phyloP scores from a whole-genome alignment of 2,113 vertebrate species.

The Solenodon paradoxus region DNA sequence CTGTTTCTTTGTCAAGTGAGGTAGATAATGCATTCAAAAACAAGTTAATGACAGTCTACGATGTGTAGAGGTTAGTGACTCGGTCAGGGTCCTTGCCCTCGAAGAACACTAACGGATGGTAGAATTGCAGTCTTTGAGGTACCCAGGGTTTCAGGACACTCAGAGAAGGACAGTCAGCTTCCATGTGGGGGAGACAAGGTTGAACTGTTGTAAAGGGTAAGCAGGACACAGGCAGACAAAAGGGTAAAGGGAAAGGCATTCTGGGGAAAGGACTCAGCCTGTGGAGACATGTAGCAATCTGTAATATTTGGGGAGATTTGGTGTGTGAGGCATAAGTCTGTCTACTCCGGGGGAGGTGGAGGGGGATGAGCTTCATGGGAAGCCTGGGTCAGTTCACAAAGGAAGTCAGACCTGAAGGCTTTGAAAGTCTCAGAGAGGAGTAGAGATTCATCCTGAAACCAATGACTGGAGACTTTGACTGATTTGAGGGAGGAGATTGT shows the following conservation, averaged over 20 bases:
- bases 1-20: conserved; percentile 3
- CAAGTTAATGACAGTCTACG: neutral
- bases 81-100: neutral
- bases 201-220: neutral
- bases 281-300: neutral
- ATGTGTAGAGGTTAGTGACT: neutral
- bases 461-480: neutral
- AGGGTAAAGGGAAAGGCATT: neutral
- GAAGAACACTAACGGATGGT: neutral
- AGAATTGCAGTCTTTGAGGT: neutral
- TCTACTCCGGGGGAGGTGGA: neutral
- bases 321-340: neutral
- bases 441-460: neutral
- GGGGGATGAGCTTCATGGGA: neutral
- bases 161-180: neutral
- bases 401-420: neutral
- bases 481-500: neutral
- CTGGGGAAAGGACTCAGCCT: neutral
- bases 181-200: neutral
- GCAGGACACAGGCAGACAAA: neutral
- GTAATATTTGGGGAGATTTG: neutral
- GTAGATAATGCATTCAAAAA: neutral
- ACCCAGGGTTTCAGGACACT: neutral
- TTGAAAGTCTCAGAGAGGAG: neutral
- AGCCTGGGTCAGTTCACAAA: neutral